These are phyloP conservation scores for Selenia dentaria DNA, from an alignment of 2,888 invertebrate genomes.

Conservation along the genomic window DNA sequence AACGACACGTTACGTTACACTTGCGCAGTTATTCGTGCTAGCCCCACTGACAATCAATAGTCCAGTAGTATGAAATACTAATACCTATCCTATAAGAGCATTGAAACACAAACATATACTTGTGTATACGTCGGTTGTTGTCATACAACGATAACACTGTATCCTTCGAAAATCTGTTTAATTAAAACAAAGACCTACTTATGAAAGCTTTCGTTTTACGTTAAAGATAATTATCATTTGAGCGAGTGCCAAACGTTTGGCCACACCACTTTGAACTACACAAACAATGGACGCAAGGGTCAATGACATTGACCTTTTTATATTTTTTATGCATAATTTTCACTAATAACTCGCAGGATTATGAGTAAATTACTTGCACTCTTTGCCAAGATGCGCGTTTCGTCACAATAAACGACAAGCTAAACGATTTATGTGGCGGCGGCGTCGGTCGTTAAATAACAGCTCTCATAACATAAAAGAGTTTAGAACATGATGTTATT, in stretches of 20 bases:
- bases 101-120: too few species aligned
- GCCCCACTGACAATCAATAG: too few species aligned
- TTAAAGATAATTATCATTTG: conserved; percentile 25
- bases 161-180: too few species aligned
- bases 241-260: conserved; percentile 42
- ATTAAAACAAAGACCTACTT: background rate
- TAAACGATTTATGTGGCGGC: conserved; percentile 13
- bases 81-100: too few species aligned
- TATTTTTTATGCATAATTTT: conserved; percentile 22
- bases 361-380: conserved; percentile 10
- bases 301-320: conserved; percentile 36
- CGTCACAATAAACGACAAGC: conserved; percentile 13
- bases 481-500: conserved; percentile 1
- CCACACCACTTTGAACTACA: conserved; percentile 43
- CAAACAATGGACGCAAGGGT: conserved; percentile 40
- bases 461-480: background rate
- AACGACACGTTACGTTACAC: too few species aligned
- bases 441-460: background rate
- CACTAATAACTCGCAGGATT: conserved; percentile 6
- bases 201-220: conserved; percentile 14
- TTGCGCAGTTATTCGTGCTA: too few species aligned
- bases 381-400: conserved; percentile 10
- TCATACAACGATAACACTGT: too few species aligned
- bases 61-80: too few species aligned
- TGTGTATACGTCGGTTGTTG: too few species aligned